phyloP scores from a whole-genome alignment of 2,797 vertebrate genomes.

The Trachurus trachurus region DNA sequence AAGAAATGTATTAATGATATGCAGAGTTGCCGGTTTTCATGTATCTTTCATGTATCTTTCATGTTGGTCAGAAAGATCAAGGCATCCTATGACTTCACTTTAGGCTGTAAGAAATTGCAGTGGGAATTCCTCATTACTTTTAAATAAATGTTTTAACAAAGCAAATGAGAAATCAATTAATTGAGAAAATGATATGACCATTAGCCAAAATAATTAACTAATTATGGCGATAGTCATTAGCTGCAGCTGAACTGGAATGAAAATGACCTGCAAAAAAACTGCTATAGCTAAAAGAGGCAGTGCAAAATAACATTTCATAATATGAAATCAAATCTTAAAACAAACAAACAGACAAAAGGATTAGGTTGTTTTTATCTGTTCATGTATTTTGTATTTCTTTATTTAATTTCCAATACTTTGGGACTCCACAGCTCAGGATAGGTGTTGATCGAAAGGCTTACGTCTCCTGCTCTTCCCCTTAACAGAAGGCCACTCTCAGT shows the following conservation, averaged over 20 bases:
- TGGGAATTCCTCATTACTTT: neutral
- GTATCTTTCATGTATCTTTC: neutral
- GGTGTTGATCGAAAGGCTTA: no score
- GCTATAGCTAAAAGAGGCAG: neutral
- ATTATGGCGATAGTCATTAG: neutral
- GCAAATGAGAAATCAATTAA: neutral
- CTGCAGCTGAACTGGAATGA: neutral
- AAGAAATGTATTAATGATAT: neutral
- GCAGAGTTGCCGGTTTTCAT: neutral
- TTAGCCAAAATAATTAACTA: neutral
- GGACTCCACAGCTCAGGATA: neutral
- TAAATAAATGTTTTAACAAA: neutral
- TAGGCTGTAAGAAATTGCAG: neutral
- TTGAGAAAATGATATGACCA: neutral
- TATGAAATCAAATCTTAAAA: neutral
- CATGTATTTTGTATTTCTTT: neutral
- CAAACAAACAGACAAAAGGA: no score
- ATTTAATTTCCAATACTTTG: neutral
- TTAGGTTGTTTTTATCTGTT: neutral
- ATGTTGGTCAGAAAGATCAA: neutral
- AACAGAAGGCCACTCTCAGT: slow-evolving; percentile 11
- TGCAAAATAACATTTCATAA: neutral
- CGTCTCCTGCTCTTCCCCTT: slow-evolving; percentile 6
- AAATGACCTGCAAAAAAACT: neutral
- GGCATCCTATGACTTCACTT: neutral